Evolutionary conservation across 2,113 vertebrate species (phyloP).

Genomic region (Xenopus laevis): DNA sequence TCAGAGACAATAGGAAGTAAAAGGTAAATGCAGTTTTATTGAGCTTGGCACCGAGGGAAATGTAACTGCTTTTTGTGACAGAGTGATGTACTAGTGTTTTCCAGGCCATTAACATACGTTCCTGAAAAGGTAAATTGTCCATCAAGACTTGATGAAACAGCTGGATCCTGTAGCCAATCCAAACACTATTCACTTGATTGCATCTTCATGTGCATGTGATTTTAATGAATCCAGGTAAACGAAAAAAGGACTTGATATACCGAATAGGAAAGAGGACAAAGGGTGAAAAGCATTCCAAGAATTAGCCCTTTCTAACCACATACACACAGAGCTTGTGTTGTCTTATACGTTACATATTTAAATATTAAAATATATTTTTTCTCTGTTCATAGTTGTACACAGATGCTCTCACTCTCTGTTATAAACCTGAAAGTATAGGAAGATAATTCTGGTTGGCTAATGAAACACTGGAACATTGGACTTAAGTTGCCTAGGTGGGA

Average conservation of each 20-base stretch:
- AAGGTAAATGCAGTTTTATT: constrained; percentile 34
- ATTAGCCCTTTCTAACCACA: too few species aligned
- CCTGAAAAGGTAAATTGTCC: constrained; percentile 41
- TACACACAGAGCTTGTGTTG: too few species aligned
- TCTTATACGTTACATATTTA: too few species aligned
- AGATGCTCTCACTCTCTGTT: too few species aligned
- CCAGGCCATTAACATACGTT: constrained; percentile 36
- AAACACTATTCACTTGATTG: constrained; percentile 42
- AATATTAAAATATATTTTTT: too few species aligned
- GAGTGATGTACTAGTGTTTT: constrained; percentile 39
- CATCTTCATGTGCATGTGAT: constrained; percentile 18
- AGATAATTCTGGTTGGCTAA: too few species aligned
- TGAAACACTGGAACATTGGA: too few species aligned
- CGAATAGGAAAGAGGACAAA: constrained; percentile 4
- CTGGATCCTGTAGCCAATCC: constrained; percentile 38
- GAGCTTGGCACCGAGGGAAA: constrained; percentile 26
- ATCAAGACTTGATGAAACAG: constrained; percentile 42
- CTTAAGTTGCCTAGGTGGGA: too few species aligned
- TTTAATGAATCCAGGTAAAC: constrained; percentile 16
- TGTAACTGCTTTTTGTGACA: constrained; percentile 37
- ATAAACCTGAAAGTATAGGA: too few species aligned
- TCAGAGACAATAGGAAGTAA: constrained; percentile 22
- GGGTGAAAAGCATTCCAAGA: not conserved
- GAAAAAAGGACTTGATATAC: constrained; percentile 25
- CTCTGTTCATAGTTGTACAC: too few species aligned